Evolutionary conservation across 2,113 vertebrate genomes (phyloP), one percentile per base, ranked within the genome.

Genomic region (Bombycilla garrulus): DNA sequence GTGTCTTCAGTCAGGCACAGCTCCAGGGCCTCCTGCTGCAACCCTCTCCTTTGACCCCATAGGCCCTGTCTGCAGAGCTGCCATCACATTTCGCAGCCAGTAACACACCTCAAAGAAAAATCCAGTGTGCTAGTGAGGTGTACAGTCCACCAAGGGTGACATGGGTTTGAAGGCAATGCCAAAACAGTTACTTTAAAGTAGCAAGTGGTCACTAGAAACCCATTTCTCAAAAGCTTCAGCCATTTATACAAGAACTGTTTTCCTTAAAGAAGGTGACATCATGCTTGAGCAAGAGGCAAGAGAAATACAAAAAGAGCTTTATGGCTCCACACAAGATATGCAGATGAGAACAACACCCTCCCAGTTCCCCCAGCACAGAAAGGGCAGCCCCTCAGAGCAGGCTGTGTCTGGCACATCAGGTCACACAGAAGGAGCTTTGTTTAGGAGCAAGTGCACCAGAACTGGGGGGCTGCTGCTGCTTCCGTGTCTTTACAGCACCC

Each of bases 271-370:
- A 69, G 44, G 95, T 94, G 96, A 96, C 93, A 90, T 94, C 93
- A 96, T 85, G 95, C 94, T 93, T 11, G 10, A 91, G 77, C 74
- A 71, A 94, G 71, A 94, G 92, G 72, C 84, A 38, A 81, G 93
- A 95, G 91, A 73, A 97, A 95, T 78, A 97, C 96, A 95, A 95
- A 95, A 96, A 81, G 95, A 88, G 94, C 89, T 96, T 96, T 90
- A 83, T 93, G 79, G 93, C 85, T 71, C 86, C 64, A 67, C 78
- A 65, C 23, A 66, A 83, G 77, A 94, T 92, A 83, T 65, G 93
- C 76, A 79, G 88, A 96, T 74, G 62, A 92, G 90, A 93, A 93
- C 60, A 80, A 71, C 80, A 33, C 6, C 28, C 69, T 74, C 86
- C 64, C 51, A 48, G 54, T 71, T 71, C 61, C 77, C 77, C 62